Evolutionary conservation across 64 coral and sea anemone genomes (phyloP), one percentile per base, ranked within the genome.

Genomic region (Actinia equina): DNA sequence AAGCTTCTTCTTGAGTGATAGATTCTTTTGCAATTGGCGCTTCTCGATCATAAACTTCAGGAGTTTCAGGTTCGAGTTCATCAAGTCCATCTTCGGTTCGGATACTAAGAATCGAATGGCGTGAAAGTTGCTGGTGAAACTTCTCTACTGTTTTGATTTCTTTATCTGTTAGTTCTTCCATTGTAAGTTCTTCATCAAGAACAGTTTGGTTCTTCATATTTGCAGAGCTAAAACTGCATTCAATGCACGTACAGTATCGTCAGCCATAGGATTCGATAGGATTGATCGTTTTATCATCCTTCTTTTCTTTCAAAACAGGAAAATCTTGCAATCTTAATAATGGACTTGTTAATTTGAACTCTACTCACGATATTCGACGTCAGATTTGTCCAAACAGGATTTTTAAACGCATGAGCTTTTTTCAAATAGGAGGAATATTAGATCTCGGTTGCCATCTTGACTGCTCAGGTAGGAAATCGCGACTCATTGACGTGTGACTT

Each of bases 51-150:
- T 37, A 37, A 37, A 37, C 30, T 2, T 23, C 22, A 19, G 17
- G 20, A 41, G 2, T 0, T 11, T 85, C 83, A 42, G 78, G 41
- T 37, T 37, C 30, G 30, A 37, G 30, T 45, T 85, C 83, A 85
- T 60, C 53, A 85, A 60, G 83, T 57, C 51, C 83, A 63, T 85
- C 83, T 12, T 85, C 55, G 4, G 51, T 85, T 57, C 56, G 18
- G 17, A 85, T 63, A 41, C 83, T 85, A 19, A 85, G 83, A 42
- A 85, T 53, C 17, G 83, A 85, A 85, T 85, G 22, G 20, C 55
- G 61, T 42, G 83, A 85, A 18, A 85, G 30, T 43, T 85, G 83
- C 4, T 56, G 83, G 26, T 85, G 20, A 60, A 85, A 60, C 27
- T 85, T 85, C 56, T 54, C 56, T 43, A 85, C 83, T 37, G 55